Conservation (phyloP, 1,140 invertebrate species). For the Delia radicum region DNA sequence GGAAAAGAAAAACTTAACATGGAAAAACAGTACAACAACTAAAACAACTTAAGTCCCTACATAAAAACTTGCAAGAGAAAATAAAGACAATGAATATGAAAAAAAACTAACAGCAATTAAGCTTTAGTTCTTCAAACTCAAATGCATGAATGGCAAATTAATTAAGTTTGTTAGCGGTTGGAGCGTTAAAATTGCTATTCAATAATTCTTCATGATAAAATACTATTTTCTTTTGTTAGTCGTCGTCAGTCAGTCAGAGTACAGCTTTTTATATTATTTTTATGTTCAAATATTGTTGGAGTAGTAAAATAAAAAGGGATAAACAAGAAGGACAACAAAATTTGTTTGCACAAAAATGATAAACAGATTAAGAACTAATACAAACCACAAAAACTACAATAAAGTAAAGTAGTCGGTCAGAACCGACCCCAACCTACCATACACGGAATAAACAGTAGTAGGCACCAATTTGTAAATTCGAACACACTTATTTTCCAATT, state of each 20-base stretch:
- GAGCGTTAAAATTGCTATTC: constrained; percentile 15
- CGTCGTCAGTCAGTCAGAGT: background rate
- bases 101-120: background rate
- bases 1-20: too few relatives aligned
- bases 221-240: background rate
- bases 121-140: background rate
- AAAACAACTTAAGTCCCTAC: background rate
- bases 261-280: background rate
- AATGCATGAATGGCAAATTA: constrained; percentile 14
- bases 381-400: too few relatives aligned
- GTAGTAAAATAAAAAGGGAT: background rate
- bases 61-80: background rate
- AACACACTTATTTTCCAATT: too few relatives aligned
- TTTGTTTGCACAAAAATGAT: background rate
- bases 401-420: too few relatives aligned
- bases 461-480: too few relatives aligned
- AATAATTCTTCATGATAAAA: background rate
- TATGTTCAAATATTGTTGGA: background rate
- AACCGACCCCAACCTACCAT: too few relatives aligned
- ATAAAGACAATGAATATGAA: background rate
- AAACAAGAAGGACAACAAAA: background rate
- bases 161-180: constrained; percentile 10
- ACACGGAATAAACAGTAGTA: too few relatives aligned
- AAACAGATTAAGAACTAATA: background rate
- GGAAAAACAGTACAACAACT: background rate